These are phyloP conservation scores for Onthophagus sagittarius DNA, from an alignment of 2,888 invertebrate genomes.

Conservation along the genomic window DNA sequence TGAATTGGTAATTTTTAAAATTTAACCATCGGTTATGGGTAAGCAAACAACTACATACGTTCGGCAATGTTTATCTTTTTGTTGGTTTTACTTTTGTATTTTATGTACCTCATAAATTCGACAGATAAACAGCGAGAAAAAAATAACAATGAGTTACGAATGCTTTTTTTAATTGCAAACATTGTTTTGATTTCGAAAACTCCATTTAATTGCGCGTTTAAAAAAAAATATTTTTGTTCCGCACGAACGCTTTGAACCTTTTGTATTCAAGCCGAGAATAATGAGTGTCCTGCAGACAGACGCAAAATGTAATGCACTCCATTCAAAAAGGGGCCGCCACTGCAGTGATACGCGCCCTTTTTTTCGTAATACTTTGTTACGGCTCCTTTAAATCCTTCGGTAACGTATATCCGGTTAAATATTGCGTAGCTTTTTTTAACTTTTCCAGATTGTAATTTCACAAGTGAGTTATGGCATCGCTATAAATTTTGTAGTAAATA, in stretches of 20 bases:
- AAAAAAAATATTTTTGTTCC: background rate
- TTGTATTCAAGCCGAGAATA: background rate
- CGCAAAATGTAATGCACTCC: background rate
- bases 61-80: too few species aligned
- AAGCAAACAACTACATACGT: too few species aligned
- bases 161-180: background rate
- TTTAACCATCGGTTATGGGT: too few species aligned
- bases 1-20: too few species aligned
- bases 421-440: background rate
- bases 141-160: too few species aligned
- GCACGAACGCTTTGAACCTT: background rate
- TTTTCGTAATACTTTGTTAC: background rate
- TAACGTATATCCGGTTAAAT: background rate
- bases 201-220: background rate
- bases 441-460: background rate
- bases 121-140: too few species aligned
- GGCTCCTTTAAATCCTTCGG: background rate
- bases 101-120: too few species aligned
- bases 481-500: background rate
- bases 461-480: background rate
- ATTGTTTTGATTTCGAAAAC: background rate
- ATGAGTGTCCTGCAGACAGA: background rate
- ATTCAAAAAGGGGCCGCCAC: background rate
- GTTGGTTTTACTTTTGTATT: too few species aligned
- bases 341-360: background rate